Evolutionary conservation across 2,797 vertebrate species (phyloP), one percentile per base, ranked within the genome.

Genomic region (Ibycter americanus): DNA sequence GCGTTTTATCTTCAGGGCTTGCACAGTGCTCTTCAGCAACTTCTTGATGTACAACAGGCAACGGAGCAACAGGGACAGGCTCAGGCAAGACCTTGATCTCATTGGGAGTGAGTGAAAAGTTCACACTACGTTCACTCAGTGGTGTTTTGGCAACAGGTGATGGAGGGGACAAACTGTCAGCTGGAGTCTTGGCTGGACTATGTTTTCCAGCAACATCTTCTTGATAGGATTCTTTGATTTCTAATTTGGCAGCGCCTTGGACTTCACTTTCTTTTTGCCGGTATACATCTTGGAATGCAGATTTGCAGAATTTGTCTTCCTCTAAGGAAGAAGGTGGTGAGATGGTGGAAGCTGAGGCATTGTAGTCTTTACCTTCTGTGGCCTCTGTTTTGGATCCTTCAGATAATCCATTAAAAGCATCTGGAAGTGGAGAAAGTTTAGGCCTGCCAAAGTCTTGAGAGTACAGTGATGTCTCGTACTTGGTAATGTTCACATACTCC

Each of bases 341-440:
- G 97, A 99, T 98, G 59, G 99, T 99, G 46, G 99, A 99, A 88
- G 99, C 99, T 17, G 99, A 99, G 66, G 98, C 98, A 88, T 95
- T 98, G 95, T 99, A 99, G 91, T 99, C 99, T 80, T 98, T 98
- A 36, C 99, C 99, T 83, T 99, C 99, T 32, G 99, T 99, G 87
- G 98, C 98, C 52, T 98, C 98, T 77, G 98, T 99, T 83, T 99
- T 99, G 54, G 99, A 99, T 59, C 96, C 98, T 73, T 99, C 98
- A 36, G 98, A 98, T 65, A 97, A 95, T 26, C 98, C 98, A 44
- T 97, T 98, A 83, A 98, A 96, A 47, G 98, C 89, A 79, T 98
- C 98, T 38, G 97, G 96, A 79, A 98, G 96, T 68, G 98, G 98
- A 91, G 98, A 98, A 51, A 98, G 86, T 71, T 79, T 63, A 63